Base-by-base conservation (phyloP, 35 echinoderm and acorn worm species). In the Patiria miniata region DNA sequence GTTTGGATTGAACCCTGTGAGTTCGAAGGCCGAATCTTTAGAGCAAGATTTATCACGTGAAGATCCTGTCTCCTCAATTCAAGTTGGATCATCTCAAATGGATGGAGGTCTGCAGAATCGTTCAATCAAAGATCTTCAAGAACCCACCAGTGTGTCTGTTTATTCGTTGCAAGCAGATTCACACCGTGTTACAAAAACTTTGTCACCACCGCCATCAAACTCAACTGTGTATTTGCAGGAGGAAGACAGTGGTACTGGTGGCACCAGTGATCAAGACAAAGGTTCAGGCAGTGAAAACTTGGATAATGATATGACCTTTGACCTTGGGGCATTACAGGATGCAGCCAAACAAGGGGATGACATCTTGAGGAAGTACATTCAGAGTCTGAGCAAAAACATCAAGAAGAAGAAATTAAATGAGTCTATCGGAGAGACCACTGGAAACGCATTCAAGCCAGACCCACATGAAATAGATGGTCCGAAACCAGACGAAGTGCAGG, bases 261-360 rank as follows among this genome's bases (percentile, higher is more conserved):
- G 18, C 23, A 60, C 52, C 34, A 2, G 22, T 21, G 23, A 8
- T 7, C 40, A 23, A 61, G 22, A 61, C 14, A 50, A 22, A 7
- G 60, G 28, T 57, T 19, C 52, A 18, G 15, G 4, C 19, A 17
- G 10, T 1, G 78, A 80, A 0, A 47, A 39, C n/a, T 21, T 77
- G 12, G 78, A 59, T 38, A 68, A 90, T 86, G 81, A 95, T 17
- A 47, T 68, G 1, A 39, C 40, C 15, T 93, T 97, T 83, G 85
- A 97, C 85, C 83, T 97, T 1, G 91, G 91, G 28, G 91, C 87
- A 1, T 79, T 97, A 36, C 85, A 83, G 47, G 69, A 34, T 36
- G 95, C 95, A 52, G 95, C 95, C 8, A 90, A 93, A 47, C 88
- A 93, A 81, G 95, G 95, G 0, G 95, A 97, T 88, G 95, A 93